Percentiles rank a stretch among this genome's conserved stretches.
phyloP scores from a whole-genome alignment of 2,113 vertebrate genomes.

The Psettodes erumei region DNA sequence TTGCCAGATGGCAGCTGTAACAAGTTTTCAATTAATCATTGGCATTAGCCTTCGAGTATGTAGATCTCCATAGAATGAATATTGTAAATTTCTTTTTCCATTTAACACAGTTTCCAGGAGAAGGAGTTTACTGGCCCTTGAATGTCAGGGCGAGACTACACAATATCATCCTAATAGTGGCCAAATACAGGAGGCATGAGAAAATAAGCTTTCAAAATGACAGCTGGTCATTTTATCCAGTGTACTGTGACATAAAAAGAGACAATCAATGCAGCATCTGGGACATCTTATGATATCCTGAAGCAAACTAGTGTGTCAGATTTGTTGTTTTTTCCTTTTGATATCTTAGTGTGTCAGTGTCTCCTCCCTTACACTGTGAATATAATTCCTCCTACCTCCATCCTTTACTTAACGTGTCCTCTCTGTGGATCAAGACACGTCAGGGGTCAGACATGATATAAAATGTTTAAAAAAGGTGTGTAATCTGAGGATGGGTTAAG shows the following conservation, averaged over 20 bases:
- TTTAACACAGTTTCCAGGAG: neutral
- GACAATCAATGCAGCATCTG: slow-evolving; percentile 23
- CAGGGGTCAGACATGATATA: neutral
- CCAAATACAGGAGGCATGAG: neutral
- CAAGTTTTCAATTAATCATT: neutral
- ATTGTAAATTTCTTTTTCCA: neutral
- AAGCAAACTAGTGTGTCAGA: slow-evolving; percentile 37
- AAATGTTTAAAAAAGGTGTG: neutral
- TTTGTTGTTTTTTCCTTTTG: slow-evolving; percentile 24
- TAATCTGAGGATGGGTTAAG: neutral
- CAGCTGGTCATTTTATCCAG: slow-evolving; percentile 21
- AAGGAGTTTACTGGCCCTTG: neutral
- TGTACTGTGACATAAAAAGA: slow-evolving; percentile 7
- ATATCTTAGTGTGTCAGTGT: slow-evolving; percentile 13
- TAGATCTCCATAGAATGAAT: neutral
- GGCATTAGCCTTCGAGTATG: neutral
- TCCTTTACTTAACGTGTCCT: neutral
- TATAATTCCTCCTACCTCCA: neutral
- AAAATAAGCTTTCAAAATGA: slow-evolving; percentile 2
- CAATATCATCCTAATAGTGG: neutral
- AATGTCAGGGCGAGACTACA: neutral
- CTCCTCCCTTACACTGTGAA: slow-evolving; percentile 1
- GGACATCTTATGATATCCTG: slow-evolving; percentile 15
- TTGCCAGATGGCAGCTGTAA: neutral
- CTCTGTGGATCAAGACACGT: neutral